Evolutionary conservation across 2,888 invertebrate genomes (phyloP).

Genomic region (Drosophila borealis): DNA sequence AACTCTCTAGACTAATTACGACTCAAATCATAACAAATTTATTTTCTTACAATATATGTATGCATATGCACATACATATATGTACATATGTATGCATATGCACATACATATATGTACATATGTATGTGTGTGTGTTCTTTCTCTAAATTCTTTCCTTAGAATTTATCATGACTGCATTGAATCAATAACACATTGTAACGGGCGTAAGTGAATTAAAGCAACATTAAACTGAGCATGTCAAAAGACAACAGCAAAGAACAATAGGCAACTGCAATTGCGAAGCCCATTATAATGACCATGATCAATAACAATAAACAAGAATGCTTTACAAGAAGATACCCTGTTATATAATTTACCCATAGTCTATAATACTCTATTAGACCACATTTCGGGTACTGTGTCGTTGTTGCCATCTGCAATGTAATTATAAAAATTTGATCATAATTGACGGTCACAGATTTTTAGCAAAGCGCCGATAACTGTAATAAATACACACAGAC

Average conservation of each 20-base stretch:
- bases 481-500: constrained; percentile 28
- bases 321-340: not conserved
- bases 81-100: not conserved
- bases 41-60: constrained; percentile 17
- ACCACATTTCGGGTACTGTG: too few species aligned
- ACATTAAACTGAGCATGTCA: constrained; percentile 53
- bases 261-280: constrained; percentile 58
- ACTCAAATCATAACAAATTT: constrained; percentile 67
- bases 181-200: constrained; percentile 50
- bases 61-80: not conserved
- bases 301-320: constrained; percentile 1
- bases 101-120: not conserved
- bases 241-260: constrained; percentile 50
- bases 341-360: not conserved
- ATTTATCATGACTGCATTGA: constrained; percentile 75
- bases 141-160: constrained; percentile 37
- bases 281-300: constrained; percentile 52
- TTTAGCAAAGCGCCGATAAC: constrained; percentile 41
- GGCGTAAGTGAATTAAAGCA: constrained; percentile 29
- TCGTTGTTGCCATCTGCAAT: too few species aligned
- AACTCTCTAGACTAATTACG: constrained; percentile 75
- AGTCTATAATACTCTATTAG: too few species aligned
- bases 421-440: constrained; percentile 5
- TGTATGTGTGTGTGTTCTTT: constrained; percentile 10
- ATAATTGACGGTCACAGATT: constrained; percentile 4